phyloP scores from a whole-genome alignment of 2,113 vertebrate genomes.

The Ammospiza caudacuta region DNA sequence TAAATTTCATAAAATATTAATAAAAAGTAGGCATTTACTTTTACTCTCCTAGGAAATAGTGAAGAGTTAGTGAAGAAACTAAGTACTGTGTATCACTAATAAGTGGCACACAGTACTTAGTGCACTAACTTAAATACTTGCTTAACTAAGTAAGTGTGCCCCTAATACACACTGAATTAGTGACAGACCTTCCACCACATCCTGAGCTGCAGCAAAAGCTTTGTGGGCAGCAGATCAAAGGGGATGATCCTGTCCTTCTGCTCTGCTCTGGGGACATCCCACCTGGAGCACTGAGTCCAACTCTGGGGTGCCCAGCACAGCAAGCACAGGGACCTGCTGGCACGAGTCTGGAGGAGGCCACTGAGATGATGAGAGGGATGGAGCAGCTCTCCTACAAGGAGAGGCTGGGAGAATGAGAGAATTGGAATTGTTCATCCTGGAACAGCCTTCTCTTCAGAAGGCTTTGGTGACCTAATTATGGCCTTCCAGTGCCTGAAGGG shows the following conservation, averaged over 20 bases:
- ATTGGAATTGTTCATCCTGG: background rate
- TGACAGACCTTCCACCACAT: background rate
- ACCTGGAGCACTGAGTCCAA: background rate
- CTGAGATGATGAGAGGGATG: too few species aligned
- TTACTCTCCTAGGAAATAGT: background rate
- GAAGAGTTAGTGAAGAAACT: background rate
- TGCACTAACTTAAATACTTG: too few species aligned
- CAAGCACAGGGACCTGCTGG: background rate
- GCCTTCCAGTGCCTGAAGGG: background rate
- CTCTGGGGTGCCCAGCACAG: background rate
- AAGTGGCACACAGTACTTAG: too few species aligned
- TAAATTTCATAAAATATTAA: background rate
- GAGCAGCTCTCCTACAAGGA: background rate
- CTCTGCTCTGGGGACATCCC: background rate
- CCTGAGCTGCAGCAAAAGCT: background rate
- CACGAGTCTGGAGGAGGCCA: rapidly evolving
- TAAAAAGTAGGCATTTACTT: background rate
- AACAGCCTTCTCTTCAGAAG: background rate
- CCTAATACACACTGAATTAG: background rate
- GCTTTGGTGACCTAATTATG: background rate
- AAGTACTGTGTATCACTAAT: background rate
- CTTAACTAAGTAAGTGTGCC: too few species aligned
- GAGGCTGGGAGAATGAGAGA: background rate
- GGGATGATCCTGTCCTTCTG: background rate
- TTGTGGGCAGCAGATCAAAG: rapidly evolving